phyloP scores from a whole-genome alignment of 2,113 vertebrate species.

The Baryphthengus martii region DNA sequence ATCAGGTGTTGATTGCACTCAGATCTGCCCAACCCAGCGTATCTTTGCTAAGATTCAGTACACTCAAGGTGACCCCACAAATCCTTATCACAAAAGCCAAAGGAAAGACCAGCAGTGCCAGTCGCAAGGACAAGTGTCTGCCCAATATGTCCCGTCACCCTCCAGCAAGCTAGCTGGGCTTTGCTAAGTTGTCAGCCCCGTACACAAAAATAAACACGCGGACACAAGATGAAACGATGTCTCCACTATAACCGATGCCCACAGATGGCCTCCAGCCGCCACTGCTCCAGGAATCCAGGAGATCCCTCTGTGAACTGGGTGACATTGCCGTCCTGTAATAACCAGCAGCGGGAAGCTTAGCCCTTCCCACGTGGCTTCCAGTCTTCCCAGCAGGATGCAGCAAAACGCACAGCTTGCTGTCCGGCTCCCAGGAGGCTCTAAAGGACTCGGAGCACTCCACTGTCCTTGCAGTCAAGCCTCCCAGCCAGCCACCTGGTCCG shows the following conservation, averaged over 20 bases:
- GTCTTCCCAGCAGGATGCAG: background rate
- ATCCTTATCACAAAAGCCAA: background rate
- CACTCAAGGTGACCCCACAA: background rate
- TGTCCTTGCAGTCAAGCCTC: background rate
- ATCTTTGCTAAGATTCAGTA: background rate
- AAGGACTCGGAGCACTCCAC: background rate
- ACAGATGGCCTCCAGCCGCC: background rate
- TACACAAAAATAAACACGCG: background rate
- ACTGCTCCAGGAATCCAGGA: background rate
- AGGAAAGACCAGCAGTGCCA: background rate
- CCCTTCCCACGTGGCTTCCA: background rate
- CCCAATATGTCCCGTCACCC: background rate
- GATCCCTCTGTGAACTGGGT: background rate
- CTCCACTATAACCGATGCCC: background rate
- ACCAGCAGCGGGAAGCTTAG: background rate
- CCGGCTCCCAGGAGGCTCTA: background rate
- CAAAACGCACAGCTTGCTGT: background rate
- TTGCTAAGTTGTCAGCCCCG: background rate
- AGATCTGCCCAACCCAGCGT: background rate
- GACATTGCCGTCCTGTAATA: background rate
- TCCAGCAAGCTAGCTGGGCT: background rate
- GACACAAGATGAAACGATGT: background rate
- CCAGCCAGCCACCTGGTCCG: background rate
- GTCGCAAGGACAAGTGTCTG: background rate
- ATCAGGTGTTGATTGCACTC: background rate